Evolutionary conservation across 2,888 invertebrate species (phyloP).

Genomic region (Drosophila hamatofila): DNA sequence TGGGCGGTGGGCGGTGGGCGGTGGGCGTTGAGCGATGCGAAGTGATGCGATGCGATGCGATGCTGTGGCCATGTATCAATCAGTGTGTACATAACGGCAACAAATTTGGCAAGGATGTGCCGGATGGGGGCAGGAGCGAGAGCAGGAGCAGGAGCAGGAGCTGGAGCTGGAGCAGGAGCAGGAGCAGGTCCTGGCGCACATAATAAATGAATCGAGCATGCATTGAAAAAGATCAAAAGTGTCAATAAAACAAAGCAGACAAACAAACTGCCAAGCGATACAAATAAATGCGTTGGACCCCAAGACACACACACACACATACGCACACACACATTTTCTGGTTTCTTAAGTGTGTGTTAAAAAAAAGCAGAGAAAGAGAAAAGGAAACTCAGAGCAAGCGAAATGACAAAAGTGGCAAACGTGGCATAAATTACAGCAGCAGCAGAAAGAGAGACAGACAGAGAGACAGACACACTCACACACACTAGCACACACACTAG

Average conservation of each 20-base stretch:
- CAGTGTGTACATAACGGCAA: slow-evolving; percentile 64
- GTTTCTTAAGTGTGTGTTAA: slow-evolving; percentile 14
- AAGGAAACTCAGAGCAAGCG: slow-evolving; percentile 41
- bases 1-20: slow-evolving; percentile 31
- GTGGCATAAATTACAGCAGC: slow-evolving; percentile 76
- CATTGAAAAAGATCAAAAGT: slow-evolving; percentile 79
- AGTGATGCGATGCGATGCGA: slow-evolving; percentile 1
- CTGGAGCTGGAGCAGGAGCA: neutral
- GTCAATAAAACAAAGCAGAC: slow-evolving; percentile 79
- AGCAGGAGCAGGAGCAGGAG: neutral
- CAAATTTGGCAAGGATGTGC: slow-evolving; percentile 48
- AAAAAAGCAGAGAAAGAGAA: neutral
- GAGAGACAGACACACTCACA: neutral
- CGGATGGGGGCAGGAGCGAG: neutral
- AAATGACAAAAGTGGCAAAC: slow-evolving; percentile 80
- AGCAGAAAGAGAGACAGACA: slow-evolving; percentile 4
- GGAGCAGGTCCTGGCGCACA: slow-evolving; percentile 44
- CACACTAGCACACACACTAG: neutral
- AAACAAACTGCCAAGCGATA: slow-evolving; percentile 60
- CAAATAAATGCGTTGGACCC: slow-evolving; percentile 29
- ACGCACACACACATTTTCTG: neutral
- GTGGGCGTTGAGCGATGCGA: slow-evolving; percentile 31
- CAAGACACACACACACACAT: neutral
- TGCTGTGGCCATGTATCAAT: slow-evolving; percentile 70
- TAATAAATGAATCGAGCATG: slow-evolving; percentile 79